Evolutionary conservation across 2,797 vertebrate species (phyloP).

Genomic region (Micropoecilia bifurca): DNA sequence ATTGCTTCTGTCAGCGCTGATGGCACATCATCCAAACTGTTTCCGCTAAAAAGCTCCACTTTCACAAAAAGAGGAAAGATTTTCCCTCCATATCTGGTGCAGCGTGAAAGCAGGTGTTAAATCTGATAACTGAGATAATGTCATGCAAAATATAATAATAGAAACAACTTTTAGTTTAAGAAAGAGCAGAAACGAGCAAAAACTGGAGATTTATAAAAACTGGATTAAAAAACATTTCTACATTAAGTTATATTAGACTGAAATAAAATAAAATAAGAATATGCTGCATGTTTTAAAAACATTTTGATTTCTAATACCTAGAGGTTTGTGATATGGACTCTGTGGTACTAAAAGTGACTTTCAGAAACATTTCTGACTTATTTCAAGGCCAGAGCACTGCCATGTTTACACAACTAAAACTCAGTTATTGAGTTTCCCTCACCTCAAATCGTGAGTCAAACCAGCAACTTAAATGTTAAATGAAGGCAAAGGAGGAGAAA

Average conservation of each 20-base stretch:
- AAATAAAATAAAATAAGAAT: neutral
- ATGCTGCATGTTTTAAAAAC: neutral
- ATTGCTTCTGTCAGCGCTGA: constrained; percentile 37
- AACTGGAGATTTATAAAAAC: neutral
- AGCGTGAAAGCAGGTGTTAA: neutral
- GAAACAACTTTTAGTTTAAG: neutral
- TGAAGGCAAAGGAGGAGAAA: neutral
- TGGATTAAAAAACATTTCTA: neutral
- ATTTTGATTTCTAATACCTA: neutral
- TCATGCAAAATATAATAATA: constrained; percentile 25
- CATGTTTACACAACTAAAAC: neutral
- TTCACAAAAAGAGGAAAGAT: constrained; percentile 13
- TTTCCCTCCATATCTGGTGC: neutral
- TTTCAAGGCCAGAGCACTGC: neutral
- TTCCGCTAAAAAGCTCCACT: constrained; percentile 41
- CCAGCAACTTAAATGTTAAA: neutral
- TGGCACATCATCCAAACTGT: constrained; percentile 39
- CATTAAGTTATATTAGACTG: neutral
- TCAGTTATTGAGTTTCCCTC: neutral
- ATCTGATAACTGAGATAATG: constrained; percentile 21
- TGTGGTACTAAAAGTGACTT: too few species aligned
- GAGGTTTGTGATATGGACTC: too few species aligned
- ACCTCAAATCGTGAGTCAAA: neutral
- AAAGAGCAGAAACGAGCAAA: neutral
- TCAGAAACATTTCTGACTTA: too few species aligned